Evolutionary conservation across 2,797 vertebrate genomes (phyloP), one percentile per base, ranked within the genome.

Genomic region (Ficedula albicollis): DNA sequence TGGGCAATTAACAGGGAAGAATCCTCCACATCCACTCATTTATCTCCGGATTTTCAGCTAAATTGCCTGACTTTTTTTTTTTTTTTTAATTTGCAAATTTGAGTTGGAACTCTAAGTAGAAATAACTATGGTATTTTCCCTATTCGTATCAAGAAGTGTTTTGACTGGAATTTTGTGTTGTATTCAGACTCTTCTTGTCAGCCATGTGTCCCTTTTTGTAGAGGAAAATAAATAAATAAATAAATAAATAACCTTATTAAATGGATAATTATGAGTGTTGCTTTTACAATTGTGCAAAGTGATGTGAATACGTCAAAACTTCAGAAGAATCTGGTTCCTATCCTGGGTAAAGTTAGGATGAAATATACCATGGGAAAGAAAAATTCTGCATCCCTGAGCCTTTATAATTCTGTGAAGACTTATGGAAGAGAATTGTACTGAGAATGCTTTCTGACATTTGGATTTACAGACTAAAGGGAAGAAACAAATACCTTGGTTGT

Each of bases 131-230:
- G 1, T 30, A 39, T 39, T 77, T 69, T 39, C 20, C 39, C 20
- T 39, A 14, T 26, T 30, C 16, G 25, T 39, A 34, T 12, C 25
- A 39, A 30, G 9, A 62, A 54, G 7, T 14, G 7, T 62, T 77
- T 69, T 46, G 48, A 52, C 55, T 29, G 46, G 16, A 59, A 52
- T 58, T 86, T 77, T 29, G 4, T 30, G 4, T 12, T 12, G 6
- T n/a, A 36, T 73, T 88, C 48, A 58, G 30, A 3, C 2, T 85
- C 85, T 77, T 63, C 39, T 62, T 74, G 15, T 63, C 39, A 72
- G 25, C 3, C 20, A 46, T 0, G 0, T 29, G 10, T 38, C 9
- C 55, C 3, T 6, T 3, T 10, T 58, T 41, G 11, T 11, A 54
- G 27, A 38, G 7, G 4, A n/a, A 27, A n/a, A 23, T 2, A 17